Evolutionary conservation across 2,888 invertebrate genomes (phyloP), one percentile per base, ranked within the genome.

Genomic region (Eristalis intricaria): DNA sequence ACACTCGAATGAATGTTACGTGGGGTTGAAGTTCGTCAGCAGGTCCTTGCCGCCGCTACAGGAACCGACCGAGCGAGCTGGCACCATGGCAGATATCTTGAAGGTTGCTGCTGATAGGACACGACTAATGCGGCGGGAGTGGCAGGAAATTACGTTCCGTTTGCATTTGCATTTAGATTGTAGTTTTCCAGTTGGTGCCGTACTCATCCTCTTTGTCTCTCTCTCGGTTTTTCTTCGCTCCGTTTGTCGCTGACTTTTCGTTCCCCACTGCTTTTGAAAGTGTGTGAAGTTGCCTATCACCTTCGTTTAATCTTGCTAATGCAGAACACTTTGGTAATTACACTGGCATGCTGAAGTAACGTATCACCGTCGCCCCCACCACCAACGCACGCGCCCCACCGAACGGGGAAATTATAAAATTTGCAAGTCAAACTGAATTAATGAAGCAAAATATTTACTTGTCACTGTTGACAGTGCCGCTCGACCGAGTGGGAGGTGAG

Each of bases 81-180:
- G 32, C 90, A 92, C 92, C 8, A 4, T 43, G 50, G 50, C 8
- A 5, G 89, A 90, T 0, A 88, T 87, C 0, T 93, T 94, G 29
- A 95, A 95, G 90, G 81, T 83, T 0, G 89, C 89, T 0, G 95
- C 95, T 65, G 86, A 83, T 79, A 79, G 83, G 66, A 83, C 86
- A 83, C 83, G 86, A 71, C 64, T 78, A 86, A 79, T 83, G 78
- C 65, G 83, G 78, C 22, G 22, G 65, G 86, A 78, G 78, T 86
- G 86, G 66, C 86, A 86, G 86, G 83, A 86, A 78, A 86, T 86
- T 83, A 83, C 78, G 56, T 86, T 83, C 58, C 70, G 77, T 86
- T 73, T 78, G 85, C 77, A 86, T 86, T 86, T 86, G 86, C 86
- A 86, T 86, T 86, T 86, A 86, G 78, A 86, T 86, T 86, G 86